Conservation (phyloP, 1,140 invertebrate genomes). For the Colletes gigas region DNA sequence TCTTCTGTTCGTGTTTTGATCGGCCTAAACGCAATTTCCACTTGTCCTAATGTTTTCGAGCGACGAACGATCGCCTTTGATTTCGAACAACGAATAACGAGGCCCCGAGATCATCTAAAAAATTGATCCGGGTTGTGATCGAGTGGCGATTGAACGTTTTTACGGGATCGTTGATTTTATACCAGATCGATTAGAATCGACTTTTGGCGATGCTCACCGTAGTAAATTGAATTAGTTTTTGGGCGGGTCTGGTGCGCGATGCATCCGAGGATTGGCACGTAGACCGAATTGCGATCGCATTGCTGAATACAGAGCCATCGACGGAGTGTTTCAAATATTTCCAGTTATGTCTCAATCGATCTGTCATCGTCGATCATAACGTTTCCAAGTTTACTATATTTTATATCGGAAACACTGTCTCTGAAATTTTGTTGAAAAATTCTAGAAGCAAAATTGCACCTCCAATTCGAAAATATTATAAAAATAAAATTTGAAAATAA, state of each 20-base stretch:
- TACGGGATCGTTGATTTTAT: background rate
- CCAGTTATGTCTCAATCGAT: conserved; percentile 48
- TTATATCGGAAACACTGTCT: no score
- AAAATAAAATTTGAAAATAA: no score
- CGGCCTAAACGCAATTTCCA: background rate
- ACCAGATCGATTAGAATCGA: conserved; percentile 48
- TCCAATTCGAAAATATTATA: no score
- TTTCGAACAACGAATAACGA: background rate
- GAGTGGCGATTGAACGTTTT: conserved; percentile 14
- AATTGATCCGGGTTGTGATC: background rate
- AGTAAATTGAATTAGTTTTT: conserved; percentile 60
- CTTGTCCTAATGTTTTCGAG: background rate
- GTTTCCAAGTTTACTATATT: background rate
- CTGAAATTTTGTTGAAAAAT: no score
- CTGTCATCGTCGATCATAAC: background rate
- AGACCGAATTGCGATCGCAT: conserved; percentile 55
- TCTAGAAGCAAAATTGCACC: no score
- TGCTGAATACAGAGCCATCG: conserved; percentile 29
- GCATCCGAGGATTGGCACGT: conserved; percentile 33
- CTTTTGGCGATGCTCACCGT: conserved; percentile 42
- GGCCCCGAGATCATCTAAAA: background rate
- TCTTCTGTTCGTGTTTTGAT: background rate
- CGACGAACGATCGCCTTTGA: background rate
- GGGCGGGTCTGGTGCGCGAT: background rate
- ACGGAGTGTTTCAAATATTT: conserved; percentile 34